Base-by-base conservation (phyloP, 2,888 invertebrate species). In the Sphecodes monilicornis region DNA sequence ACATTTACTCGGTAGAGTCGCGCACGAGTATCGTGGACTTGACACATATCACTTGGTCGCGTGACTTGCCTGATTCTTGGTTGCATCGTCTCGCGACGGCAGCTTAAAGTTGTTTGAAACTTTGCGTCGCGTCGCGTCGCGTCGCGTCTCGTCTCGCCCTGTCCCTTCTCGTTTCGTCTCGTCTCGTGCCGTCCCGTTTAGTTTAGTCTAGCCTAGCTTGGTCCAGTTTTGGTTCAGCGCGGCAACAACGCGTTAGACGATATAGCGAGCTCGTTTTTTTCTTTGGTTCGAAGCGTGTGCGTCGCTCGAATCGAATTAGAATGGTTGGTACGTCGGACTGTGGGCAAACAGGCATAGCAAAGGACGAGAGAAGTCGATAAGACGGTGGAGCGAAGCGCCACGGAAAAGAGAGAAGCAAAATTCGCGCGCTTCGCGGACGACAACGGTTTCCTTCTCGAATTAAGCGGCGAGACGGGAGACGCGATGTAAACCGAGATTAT, bases 401-500 rank as follows among this genome's bases (percentile, higher is more conserved):
- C 46, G 18, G 57, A 75, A 78, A 80, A 76, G 76, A 78, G 87
- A 86, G 87, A 81, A 78, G 72, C 76, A 78, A 88, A 89, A 88
- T 86, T 89, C 88, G 90, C 87, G 91, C 89, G 91, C 92, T 89
- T 90, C 88, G 90, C 88, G 90, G 88, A 90, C 90, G 91, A 32
- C 60, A 70, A 90, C 94, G 94, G 93, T 94, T 94, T 93, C 92
- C 93, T 94, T 91, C 93, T 93, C 93, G 93, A 94, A 94, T 94
- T 94, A 94, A 93, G 92, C 92, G 91, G 91, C 92, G 66, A 66
- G 66, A 91, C 86, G 92, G 89, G 92, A 92, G 93, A 92, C 89
- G 93, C 91, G 91, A 91, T 93, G 93, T 94, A 94, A 94, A 94
- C 93, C 92, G 92, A 94, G 94, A 94, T 94, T 94, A 94, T 94